Percentiles rank a stretch among this genome's conserved stretches.
phyloP scores from a whole-genome alignment of 2,888 invertebrate species.

The Folsomia candida region DNA sequence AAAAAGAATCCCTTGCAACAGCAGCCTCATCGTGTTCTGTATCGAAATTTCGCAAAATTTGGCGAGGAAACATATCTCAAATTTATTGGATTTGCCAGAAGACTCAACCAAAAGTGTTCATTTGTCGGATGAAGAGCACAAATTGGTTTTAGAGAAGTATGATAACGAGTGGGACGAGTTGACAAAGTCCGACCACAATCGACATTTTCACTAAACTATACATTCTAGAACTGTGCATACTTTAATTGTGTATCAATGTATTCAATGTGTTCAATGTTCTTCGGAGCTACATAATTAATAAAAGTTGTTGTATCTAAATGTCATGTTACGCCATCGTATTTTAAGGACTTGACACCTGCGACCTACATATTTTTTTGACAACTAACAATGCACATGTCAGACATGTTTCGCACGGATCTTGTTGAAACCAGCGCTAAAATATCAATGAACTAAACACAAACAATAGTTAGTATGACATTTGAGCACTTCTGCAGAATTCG shows the following conservation, averaged over 20 bases:
- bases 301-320: background rate
- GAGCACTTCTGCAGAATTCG: too few species aligned
- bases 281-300: background rate
- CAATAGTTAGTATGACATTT: too few species aligned
- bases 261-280: background rate
- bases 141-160: conserved; percentile 10
- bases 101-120: background rate
- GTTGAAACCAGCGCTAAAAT: too few species aligned
- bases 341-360: too few species aligned
- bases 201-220: background rate
- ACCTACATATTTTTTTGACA: too few species aligned
- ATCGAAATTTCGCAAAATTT: conserved; percentile 62
- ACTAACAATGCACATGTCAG: too few species aligned
- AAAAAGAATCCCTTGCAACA: conserved; percentile 77
- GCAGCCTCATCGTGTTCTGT: conserved; percentile 81
- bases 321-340: too few species aligned
- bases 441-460: too few species aligned
- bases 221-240: background rate
- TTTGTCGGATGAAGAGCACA: conserved; percentile 10
- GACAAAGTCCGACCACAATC: background rate
- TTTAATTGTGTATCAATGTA: background rate
- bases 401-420: too few species aligned
- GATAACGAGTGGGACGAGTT: background rate
- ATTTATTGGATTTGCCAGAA: background rate
- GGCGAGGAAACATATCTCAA: background rate